Percentiles rank a stretch among this genome's conserved stretches.
Conservation (phyloP, 2,797 vertebrate genomes). For the Poliocrania exsul region DNA sequence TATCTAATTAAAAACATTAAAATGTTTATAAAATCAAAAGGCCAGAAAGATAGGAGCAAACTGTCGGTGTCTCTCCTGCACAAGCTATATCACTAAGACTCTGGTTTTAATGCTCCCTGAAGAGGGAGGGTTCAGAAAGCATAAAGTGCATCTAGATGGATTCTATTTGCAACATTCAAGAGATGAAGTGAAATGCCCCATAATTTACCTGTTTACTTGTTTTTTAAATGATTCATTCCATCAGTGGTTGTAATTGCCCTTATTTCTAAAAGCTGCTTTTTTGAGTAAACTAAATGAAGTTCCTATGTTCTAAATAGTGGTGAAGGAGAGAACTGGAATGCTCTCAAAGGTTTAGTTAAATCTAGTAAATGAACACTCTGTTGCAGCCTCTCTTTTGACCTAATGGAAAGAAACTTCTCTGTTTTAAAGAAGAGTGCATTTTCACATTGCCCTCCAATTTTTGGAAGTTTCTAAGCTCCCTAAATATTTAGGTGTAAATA, state of each 20-base stretch:
- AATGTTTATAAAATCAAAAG: not conserved
- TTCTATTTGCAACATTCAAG: slow-evolving; percentile 64
- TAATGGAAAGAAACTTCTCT: slow-evolving; percentile 32
- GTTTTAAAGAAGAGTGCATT: slow-evolving; percentile 17
- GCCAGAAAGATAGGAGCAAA: not conserved
- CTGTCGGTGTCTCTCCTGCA: not conserved
- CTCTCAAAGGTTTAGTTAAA: slow-evolving; percentile 54
- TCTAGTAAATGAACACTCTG: slow-evolving; percentile 30
- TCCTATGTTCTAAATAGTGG: not conserved
- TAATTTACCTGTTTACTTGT: slow-evolving; percentile 39
- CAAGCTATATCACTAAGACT: slow-evolving; percentile 4
- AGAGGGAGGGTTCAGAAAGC: slow-evolving; percentile 14
- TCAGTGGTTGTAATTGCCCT: not conserved
- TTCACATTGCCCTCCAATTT: slow-evolving; percentile 29
- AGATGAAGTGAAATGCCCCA: slow-evolving; percentile 12
- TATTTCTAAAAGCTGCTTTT: slow-evolving; percentile 37
- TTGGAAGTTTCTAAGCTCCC: slow-evolving; percentile 14
- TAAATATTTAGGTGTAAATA: slow-evolving; percentile 60
- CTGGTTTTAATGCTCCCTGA: not conserved
- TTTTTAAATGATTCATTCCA: not conserved
- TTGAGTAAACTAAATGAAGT: slow-evolving; percentile 13
- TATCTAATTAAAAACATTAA: not conserved
- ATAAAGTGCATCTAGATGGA: slow-evolving; percentile 53
- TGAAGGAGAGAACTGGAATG: slow-evolving; percentile 36
- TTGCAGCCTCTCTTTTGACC: slow-evolving; percentile 2